Percentiles rank a stretch among this genome's conserved stretches.
Conservation (phyloP, 2,888 invertebrate genomes). For the Phalera bucephala region DNA sequence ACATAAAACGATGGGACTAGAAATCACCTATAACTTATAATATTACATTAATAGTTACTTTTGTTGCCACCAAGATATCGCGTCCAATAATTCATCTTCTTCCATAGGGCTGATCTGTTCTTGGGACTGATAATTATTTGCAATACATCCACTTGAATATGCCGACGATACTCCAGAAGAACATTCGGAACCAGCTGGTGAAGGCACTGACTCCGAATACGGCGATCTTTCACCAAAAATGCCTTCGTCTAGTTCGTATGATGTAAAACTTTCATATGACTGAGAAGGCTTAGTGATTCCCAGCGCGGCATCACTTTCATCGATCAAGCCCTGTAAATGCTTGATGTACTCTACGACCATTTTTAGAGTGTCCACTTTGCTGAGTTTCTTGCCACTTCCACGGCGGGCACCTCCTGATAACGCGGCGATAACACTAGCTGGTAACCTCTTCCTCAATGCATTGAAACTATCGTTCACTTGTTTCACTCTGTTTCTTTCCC, state of each 20-base stretch:
- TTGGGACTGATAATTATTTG: conserved; percentile 45
- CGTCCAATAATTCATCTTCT: conserved; percentile 92
- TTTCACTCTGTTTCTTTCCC: conserved; percentile 96
- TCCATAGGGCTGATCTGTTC: conserved; percentile 86
- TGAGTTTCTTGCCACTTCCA: conserved; percentile 92
- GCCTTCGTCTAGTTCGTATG: conserved; percentile 63
- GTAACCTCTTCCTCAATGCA: conserved; percentile 92
- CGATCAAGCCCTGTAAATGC: conserved; percentile 89
- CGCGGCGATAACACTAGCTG: conserved; percentile 89
- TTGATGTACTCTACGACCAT: conserved; percentile 96
- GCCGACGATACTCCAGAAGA: conserved; percentile 82
- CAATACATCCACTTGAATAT: conserved; percentile 49
- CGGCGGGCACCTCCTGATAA: conserved; percentile 85
- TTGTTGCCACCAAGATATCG: conserved; percentile 91
- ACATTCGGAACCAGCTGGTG: conserved; percentile 87
- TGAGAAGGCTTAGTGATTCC: conserved; percentile 42
- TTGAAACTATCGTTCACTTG: conserved; percentile 97
- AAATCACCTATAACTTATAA: too few relatives aligned
- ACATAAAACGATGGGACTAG: conserved; percentile 1
- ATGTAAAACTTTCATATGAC: conserved; percentile 27
- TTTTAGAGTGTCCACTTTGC: conserved; percentile 94
- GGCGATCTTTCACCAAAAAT: conserved; percentile 65
- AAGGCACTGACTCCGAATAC: conserved; percentile 80
- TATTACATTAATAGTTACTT: conserved; percentile 62
- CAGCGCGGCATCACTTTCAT: conserved; percentile 85